Conservation (phyloP, 92 coral and sea anemone genomes). For the Umimayanthus kanabou region DNA sequence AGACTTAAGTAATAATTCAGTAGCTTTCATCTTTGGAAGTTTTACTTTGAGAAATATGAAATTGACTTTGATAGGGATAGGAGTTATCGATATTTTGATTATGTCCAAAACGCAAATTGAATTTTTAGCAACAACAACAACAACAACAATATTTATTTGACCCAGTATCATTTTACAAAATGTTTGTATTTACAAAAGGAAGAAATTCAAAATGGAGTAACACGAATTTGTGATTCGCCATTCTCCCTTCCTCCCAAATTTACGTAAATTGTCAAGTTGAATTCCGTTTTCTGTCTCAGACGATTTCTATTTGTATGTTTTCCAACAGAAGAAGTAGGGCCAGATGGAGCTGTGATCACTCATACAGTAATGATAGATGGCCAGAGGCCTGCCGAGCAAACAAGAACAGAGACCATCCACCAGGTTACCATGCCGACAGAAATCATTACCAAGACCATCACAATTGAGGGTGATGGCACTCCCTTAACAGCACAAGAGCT, state of each 20-base stretch:
- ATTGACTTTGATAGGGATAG: not conserved
- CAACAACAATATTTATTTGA: too few relatives aligned
- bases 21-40: too few relatives aligned
- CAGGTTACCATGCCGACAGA: conserved; percentile 94
- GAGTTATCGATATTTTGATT: too few relatives aligned
- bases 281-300: not conserved
- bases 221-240: too few relatives aligned
- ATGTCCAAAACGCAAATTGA: too few relatives aligned
- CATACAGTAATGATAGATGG: conserved; percentile 93
- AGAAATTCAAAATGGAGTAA: not conserved
- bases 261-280: not conserved
- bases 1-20: not conserved
- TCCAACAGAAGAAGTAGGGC: conserved; percentile 57
- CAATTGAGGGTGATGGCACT: conserved; percentile 97
- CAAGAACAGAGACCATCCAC: conserved; percentile 76
- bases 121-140: not conserved
- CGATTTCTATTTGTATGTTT: not conserved
- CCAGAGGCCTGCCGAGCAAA: conserved; percentile 64
- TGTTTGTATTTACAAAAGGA: too few relatives aligned
- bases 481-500: conserved; percentile 95
- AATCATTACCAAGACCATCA: conserved; percentile 97
- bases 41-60: not conserved
- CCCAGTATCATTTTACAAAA: too few relatives aligned
- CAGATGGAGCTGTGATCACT: conserved; percentile 78
- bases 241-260: too few relatives aligned